These are phyloP conservation scores for Rhinogobio ventralis DNA, from an alignment of 2,797 vertebrate genomes.

Conservation along the genomic window DNA sequence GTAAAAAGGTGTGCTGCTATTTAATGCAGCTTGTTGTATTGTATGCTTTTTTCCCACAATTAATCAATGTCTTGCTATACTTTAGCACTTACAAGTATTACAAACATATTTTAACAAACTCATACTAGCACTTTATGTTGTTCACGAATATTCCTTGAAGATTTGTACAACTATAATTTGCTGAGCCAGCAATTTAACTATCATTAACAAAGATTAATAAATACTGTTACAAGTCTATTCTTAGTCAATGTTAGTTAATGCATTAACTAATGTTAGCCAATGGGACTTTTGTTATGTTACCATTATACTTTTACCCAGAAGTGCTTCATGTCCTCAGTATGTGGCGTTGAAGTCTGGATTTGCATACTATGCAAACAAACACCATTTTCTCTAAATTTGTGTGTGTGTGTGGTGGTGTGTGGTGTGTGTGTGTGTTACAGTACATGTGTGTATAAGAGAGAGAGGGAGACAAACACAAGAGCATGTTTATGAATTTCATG, in stretches of 20 bases:
- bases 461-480: constrained; percentile 23
- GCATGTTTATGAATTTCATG: constrained; percentile 31
- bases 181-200: not conserved
- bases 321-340: constrained; percentile 49
- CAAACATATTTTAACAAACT: constrained; percentile 1
- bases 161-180: not conserved
- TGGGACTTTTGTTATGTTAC: not conserved
- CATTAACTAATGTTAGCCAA: not conserved
- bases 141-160: not conserved
- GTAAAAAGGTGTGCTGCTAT: not conserved
- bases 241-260: not conserved
- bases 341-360: constrained; percentile 30
- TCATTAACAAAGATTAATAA: too few species aligned
- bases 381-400: not conserved
- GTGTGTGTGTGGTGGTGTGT: constrained; percentile 9
- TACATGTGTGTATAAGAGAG: constrained; percentile 6
- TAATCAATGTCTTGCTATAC: not conserved
- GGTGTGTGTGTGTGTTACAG: constrained; percentile 12
- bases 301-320: constrained; percentile 3
- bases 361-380: constrained; percentile 36
- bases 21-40: not conserved
- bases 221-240: not conserved
- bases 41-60: not conserved
- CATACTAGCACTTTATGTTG: not conserved
- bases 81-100: not conserved